Percentiles rank a stretch among this genome's conserved stretches.
Evolutionary conservation across 2,888 invertebrate genomes (phyloP).

Genomic region (Cantharis rustica): DNA sequence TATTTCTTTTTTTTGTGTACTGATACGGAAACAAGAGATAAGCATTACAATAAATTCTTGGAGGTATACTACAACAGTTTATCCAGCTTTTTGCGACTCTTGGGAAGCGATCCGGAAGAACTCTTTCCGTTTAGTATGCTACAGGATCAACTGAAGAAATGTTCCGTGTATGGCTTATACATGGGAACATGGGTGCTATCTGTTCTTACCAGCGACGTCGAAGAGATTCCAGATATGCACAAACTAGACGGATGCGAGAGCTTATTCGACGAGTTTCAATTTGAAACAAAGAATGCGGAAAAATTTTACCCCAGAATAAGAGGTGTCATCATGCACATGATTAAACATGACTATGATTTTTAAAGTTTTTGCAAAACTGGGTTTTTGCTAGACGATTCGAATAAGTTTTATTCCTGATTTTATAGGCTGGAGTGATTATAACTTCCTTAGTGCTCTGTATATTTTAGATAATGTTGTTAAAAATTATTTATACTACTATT

Average conservation of each 20-base stretch:
- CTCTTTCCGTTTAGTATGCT: slow-evolving; percentile 41
- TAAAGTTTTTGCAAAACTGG: background rate
- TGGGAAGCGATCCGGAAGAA: slow-evolving; percentile 37
- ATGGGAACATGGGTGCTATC: slow-evolving; percentile 39
- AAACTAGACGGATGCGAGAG: background rate
- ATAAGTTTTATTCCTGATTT: background rate
- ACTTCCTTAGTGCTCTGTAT: background rate
- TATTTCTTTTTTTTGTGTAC: slow-evolving; percentile 45
- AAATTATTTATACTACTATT: background rate
- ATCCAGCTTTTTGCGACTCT: slow-evolving; percentile 31
- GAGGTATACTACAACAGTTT: slow-evolving; percentile 43
- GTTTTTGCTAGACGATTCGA: background rate
- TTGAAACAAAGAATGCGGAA: slow-evolving; percentile 22
- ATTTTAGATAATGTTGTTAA: background rate
- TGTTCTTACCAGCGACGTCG: slow-evolving; percentile 36
- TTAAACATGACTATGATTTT: slow-evolving; percentile 1
- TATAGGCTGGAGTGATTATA: background rate
- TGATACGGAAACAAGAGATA: slow-evolving; percentile 38
- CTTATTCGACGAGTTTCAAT: slow-evolving; percentile 22
- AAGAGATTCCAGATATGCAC: slow-evolving; percentile 34
- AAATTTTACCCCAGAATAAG: slow-evolving; percentile 27
- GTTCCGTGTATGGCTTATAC: slow-evolving; percentile 38
- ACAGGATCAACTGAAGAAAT: slow-evolving; percentile 38
- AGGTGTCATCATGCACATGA: slow-evolving; percentile 16
- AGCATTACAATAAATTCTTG: slow-evolving; percentile 42